Evolutionary conservation across 2,888 invertebrate species (phyloP).

Genomic region (Drosophila incognita): DNA sequence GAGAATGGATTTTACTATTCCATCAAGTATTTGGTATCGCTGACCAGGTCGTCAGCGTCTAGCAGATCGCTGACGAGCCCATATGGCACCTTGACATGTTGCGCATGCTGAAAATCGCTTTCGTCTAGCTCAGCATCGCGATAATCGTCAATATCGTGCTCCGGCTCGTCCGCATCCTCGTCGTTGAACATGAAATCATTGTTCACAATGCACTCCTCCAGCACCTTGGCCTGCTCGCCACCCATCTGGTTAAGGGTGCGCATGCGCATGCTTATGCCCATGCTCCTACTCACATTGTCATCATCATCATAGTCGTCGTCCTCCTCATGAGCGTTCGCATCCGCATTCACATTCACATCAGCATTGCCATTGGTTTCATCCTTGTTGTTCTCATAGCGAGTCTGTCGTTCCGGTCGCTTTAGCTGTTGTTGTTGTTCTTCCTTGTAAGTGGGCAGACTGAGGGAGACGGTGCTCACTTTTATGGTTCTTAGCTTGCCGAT

Average conservation of each 20-base stretch:
- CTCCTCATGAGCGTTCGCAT: slow-evolving; percentile 2
- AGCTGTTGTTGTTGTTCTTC: slow-evolving; percentile 15
- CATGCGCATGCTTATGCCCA: slow-evolving; percentile 24
- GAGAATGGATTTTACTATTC: slow-evolving; percentile 27
- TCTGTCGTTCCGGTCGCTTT: slow-evolving; percentile 11
- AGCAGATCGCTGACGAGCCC: slow-evolving; percentile 55
- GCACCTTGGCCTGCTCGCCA: slow-evolving; percentile 57
- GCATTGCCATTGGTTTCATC: not conserved
- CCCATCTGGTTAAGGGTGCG: slow-evolving; percentile 27
- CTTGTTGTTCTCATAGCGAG: slow-evolving; percentile 9
- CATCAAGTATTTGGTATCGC: slow-evolving; percentile 62
- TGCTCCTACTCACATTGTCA: slow-evolving; percentile 18
- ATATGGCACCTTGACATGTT: slow-evolving; percentile 50
- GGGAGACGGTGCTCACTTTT: not conserved
- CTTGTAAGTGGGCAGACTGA: slow-evolving; percentile 28
- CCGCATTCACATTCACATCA: not conserved
- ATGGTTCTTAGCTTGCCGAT: not conserved
- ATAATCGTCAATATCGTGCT: slow-evolving; percentile 37
- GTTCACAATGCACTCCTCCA: slow-evolving; percentile 77
- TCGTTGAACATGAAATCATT: slow-evolving; percentile 74
- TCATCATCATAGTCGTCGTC: slow-evolving; percentile 31
- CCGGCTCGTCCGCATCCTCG: slow-evolving; percentile 45
- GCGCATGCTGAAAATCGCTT: slow-evolving; percentile 49
- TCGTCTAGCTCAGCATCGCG: slow-evolving; percentile 53
- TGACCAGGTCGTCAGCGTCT: slow-evolving; percentile 55